Evolutionary conservation across 2,113 vertebrate genomes (phyloP), one percentile per base, ranked within the genome.

Genomic region (Bubo blakistoni): DNA sequence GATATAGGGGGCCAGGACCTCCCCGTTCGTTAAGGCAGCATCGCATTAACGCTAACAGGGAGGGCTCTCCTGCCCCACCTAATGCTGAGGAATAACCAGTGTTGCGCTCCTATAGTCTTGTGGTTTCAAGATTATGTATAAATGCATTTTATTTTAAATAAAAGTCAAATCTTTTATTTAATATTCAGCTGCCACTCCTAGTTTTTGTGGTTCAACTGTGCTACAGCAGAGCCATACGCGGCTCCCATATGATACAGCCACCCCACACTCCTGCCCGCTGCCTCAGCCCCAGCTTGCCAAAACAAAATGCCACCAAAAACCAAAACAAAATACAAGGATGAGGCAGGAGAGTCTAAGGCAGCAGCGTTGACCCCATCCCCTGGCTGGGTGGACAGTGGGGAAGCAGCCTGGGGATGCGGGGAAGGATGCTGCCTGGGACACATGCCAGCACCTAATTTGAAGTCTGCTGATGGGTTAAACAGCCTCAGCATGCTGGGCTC

Each of bases 81-180:
- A 15, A 83, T 19, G 49, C 95, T n/a, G 9, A 94, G 96, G 93
- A 84, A 32, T 89, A 90, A 96, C 65, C 97, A 95, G 95, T 89
- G 92, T 97, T 97, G 95, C 44, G 36, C 94, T 85, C 92, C 86
- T 49, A 54, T 94, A 96, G 96, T 71, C 97, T 88, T 88, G 51
- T 97, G 96, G 85, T 94, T 94, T 95, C 96, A 97, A 97, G 95
- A 96, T 97, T 96, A 94, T 97, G 98, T 98, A 98, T 95, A 98
- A 98, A 98, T 98, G 95, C 98, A 97, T 98, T 98, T 98, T 98
- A 98, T 98, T 98, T 98, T 98, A 98, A 98, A 98, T 98, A 98
- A 98, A 98, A 98, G 97, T 94, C 94, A 92, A 94, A 94, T 95
- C 97, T 98, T 98, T 98, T 98, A 98, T 98, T 98, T 98, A 98